phyloP scores from a whole-genome alignment of 2,113 vertebrate species.

The Corapipo altera region DNA sequence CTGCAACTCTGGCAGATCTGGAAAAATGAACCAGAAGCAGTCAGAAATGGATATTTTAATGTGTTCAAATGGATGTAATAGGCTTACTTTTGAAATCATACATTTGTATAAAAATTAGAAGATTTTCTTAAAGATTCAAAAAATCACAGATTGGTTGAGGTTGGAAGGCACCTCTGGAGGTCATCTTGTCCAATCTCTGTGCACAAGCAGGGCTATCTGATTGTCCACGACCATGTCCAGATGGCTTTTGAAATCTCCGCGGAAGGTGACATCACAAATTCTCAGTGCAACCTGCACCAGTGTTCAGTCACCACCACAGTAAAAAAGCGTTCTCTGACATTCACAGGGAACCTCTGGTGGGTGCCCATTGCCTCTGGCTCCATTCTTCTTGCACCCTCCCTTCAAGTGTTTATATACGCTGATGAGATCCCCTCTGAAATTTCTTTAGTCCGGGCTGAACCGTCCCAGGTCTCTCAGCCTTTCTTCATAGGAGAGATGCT shows the following conservation, averaged over 20 bases:
- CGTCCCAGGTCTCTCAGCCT: not conserved
- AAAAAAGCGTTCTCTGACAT: not conserved
- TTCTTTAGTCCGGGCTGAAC: not conserved
- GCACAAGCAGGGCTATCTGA: not conserved
- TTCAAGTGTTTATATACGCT: not conserved
- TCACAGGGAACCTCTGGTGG: not conserved
- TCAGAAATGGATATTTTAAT: not conserved
- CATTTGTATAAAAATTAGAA: not conserved
- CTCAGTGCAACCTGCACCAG: not conserved
- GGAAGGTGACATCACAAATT: not conserved
- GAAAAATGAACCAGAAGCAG: not conserved
- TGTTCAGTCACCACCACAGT: not conserved
- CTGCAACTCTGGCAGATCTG: not conserved
- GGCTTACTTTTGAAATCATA: not conserved
- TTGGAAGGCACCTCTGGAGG: not conserved
- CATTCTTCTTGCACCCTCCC: not conserved
- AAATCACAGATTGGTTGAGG: not conserved
- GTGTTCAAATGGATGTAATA: not conserved
- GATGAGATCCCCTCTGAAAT: not conserved
- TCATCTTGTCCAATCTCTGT: not conserved
- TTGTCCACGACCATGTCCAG: accelerated
- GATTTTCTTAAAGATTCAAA: not conserved
- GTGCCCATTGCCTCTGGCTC: not conserved
- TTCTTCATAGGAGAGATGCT: not conserved
- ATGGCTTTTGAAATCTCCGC: not conserved